Conservation (phyloP, 2,888 invertebrate species). For the Reticulitermes lucifugus region DNA sequence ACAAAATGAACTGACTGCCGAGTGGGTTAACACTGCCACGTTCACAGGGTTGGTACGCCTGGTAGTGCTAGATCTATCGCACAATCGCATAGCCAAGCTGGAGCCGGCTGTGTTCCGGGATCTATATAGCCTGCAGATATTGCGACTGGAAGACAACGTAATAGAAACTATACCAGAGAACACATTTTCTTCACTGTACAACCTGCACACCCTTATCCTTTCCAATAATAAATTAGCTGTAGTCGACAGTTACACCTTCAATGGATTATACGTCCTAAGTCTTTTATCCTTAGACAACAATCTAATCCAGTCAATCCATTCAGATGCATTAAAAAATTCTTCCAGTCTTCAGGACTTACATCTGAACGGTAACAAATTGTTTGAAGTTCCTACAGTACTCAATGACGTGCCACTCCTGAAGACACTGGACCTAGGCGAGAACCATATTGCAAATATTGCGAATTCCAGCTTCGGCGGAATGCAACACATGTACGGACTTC, state of each 20-base stretch:
- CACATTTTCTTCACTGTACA: slow-evolving; percentile 80
- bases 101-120: slow-evolving; percentile 83
- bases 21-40: slow-evolving; percentile 85
- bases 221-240: slow-evolving; percentile 83
- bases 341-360: slow-evolving; percentile 85
- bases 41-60: slow-evolving; percentile 82
- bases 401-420: slow-evolving; percentile 80
- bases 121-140: slow-evolving; percentile 81
- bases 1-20: slow-evolving; percentile 82
- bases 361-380: slow-evolving; percentile 83
- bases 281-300: slow-evolving; percentile 85
- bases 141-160: slow-evolving; percentile 83
- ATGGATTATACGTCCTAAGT: slow-evolving; percentile 80
- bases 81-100: slow-evolving; percentile 79
- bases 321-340: slow-evolving; percentile 81
- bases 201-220: slow-evolving; percentile 83
- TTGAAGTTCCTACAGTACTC: slow-evolving; percentile 78
- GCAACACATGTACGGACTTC: slow-evolving; percentile 82
- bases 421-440: slow-evolving; percentile 87
- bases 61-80: slow-evolving; percentile 81
- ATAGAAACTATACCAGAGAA: slow-evolving; percentile 82
- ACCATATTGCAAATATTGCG: slow-evolving; percentile 81
- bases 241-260: slow-evolving; percentile 81
- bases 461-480: slow-evolving; percentile 85
- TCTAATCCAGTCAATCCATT: slow-evolving; percentile 78